Conservation (phyloP, 1,140 invertebrate species). For the Subanguina moxae region DNA sequence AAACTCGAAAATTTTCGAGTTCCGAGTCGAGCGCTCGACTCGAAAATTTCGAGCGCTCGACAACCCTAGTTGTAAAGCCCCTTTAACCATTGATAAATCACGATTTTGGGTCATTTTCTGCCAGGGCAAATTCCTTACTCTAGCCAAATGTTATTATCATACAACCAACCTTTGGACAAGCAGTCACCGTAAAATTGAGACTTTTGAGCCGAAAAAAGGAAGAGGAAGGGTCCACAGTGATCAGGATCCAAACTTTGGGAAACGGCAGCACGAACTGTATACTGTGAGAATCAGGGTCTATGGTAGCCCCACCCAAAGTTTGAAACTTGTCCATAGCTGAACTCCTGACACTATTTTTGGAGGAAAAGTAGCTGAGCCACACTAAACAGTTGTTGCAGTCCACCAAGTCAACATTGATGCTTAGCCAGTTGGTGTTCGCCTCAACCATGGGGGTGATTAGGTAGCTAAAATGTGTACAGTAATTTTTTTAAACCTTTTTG, state of each 20-base stretch:
- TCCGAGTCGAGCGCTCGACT: too few relatives aligned
- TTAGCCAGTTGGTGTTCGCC: not conserved
- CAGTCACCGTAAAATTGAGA: slow-evolving; percentile 9
- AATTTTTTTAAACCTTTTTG: too few relatives aligned
- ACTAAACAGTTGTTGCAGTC: slow-evolving; percentile 8
- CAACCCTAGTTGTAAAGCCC: too few relatives aligned
- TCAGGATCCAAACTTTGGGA: slow-evolving; percentile 11
- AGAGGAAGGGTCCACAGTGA: slow-evolving; percentile 1
- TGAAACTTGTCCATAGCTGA: not conserved
- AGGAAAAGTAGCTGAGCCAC: slow-evolving; percentile 7
- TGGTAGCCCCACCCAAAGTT: slow-evolving; percentile 4
- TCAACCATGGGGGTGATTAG: slow-evolving; percentile 10
- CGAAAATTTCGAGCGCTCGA: too few relatives aligned
- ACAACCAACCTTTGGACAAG: slow-evolving; percentile 10
- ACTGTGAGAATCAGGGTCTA: slow-evolving; percentile 7
- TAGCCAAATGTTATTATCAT: not conserved
- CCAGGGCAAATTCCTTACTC: too few relatives aligned
- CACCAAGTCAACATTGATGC: slow-evolving; percentile 4
- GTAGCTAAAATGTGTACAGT: slow-evolving; percentile 1
- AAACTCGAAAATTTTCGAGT: too few relatives aligned
- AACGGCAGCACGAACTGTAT: slow-evolving; percentile 15
- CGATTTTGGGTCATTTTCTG: too few relatives aligned
- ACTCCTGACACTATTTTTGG: not conserved
- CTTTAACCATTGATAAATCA: too few relatives aligned
- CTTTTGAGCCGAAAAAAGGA: slow-evolving; percentile 3